phyloP scores from a whole-genome alignment of 2,797 vertebrate genomes.

The Sebastiscus tertius region DNA sequence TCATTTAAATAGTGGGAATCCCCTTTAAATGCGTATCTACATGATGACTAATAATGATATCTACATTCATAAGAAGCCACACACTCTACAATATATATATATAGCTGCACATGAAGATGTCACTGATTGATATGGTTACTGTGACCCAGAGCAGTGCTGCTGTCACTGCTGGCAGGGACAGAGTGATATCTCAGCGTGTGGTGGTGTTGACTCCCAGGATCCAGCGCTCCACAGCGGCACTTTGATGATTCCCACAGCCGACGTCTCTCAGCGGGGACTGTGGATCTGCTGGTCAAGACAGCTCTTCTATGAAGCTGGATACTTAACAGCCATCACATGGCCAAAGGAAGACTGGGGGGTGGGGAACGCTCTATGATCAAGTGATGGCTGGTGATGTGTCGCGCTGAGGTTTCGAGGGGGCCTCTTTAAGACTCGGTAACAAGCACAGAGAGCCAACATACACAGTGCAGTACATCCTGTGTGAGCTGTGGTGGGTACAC shows the following conservation, averaged over 20 bases:
- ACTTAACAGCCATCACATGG: background rate
- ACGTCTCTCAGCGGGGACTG: constrained; percentile 1
- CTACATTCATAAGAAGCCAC: background rate
- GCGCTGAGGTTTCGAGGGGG: background rate
- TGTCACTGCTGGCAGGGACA: background rate
- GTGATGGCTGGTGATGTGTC: background rate
- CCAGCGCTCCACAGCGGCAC: background rate
- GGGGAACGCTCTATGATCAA: background rate
- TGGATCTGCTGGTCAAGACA: constrained; percentile 2
- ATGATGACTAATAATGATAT: background rate
- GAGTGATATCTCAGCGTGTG: background rate
- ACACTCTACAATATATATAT: background rate
- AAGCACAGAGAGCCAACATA: background rate
- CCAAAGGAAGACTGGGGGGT: background rate
- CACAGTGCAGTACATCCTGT: background rate
- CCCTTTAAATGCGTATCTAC: background rate
- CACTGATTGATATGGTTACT: background rate
- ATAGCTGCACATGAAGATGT: background rate
- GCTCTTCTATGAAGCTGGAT: background rate
- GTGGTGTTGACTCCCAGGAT: background rate
- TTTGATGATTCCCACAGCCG: constrained; percentile 8
- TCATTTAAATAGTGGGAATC: background rate
- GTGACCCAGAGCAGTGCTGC: background rate
- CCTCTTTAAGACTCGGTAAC: background rate
- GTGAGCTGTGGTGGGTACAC: background rate